phyloP scores from a whole-genome alignment of 2,888 invertebrate genomes.

The Siphlonurus alternatus region DNA sequence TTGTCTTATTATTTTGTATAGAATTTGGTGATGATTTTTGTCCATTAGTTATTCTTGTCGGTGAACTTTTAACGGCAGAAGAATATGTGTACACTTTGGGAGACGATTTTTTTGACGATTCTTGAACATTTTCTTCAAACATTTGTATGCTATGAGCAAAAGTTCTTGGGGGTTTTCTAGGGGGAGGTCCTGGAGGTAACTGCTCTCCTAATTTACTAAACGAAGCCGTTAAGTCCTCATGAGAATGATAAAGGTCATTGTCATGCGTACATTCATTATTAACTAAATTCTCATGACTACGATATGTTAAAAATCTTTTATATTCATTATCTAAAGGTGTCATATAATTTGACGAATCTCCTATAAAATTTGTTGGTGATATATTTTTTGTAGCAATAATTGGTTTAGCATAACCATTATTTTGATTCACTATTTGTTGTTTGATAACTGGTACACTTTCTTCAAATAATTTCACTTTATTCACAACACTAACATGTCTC shows the following conservation, averaged over 20 bases:
- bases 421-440: too few relatives aligned
- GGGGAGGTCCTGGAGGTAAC: constrained; percentile 50
- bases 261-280: not conserved
- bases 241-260: not conserved
- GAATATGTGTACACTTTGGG: too few relatives aligned
- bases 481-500: constrained; percentile 2
- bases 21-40: too few relatives aligned
- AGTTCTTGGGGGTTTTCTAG: constrained; percentile 55
- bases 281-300: not conserved
- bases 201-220: constrained; percentile 23
- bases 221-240: not conserved
- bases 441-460: not conserved
- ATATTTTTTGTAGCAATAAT: not conserved
- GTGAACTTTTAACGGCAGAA: too few relatives aligned
- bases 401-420: not conserved
- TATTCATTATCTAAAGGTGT: not conserved
- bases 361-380: not conserved
- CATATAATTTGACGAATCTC: too few relatives aligned
- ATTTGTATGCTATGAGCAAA: constrained; percentile 28
- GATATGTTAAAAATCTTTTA: not conserved
- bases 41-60: too few relatives aligned
- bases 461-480: constrained; percentile 9
- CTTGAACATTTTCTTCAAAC: too few relatives aligned
- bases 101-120: too few relatives aligned
- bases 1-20: constrained; percentile 6